Evolutionary conservation across 1,140 invertebrate genomes (phyloP), one percentile per base, ranked within the genome.

Genomic region (Planococcus citri): DNA sequence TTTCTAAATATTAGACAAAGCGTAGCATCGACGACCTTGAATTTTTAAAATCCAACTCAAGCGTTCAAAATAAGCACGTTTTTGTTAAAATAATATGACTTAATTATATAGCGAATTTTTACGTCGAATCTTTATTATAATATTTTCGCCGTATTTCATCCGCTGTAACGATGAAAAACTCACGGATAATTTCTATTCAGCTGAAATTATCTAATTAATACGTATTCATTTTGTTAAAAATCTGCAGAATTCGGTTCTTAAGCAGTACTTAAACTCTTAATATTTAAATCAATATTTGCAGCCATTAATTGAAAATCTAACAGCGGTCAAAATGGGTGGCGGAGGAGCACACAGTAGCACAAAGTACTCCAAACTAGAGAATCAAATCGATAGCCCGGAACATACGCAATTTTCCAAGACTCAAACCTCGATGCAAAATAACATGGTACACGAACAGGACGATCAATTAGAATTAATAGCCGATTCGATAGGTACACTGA

Each of bases 351-450:
- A 88, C 76, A 87, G 86, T 72, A 86, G 87, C 24, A 88, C 89
- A 38, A 92, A 91, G 76, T 95, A 95, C 77, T 92, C 89, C 14
- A 90, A 93, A 77, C 79, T 95, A 58, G 89, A 94, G 75, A 92
- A 91, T 80, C 88, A 93, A 76, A 80, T 87, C 10, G 92, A 94
- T 77, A 89, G 88, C 76, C 89, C 90, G 0, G 60, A 64, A 64
- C 88, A 86, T 76, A n/a, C n/a, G n/a, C 81, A 84, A 68, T 94
- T 89, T 76, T 77, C 90, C 24, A 83, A 82, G 41, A 85, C 87
- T 37, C 71, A 71, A 0, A 27, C 38, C 0, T 84, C 87, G 6
- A 77, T 88, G 72, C 89, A 91, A 74, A 84, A 90, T 78, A 80
- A 87, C 68, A 88, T 95, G 83, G 83, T 94, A 20, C 83, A 84